Percentiles rank a stretch among this genome's conserved stretches.
Evolutionary conservation across 2,888 invertebrate genomes (phyloP).

Genomic region (Drosophila fungiperda): DNA sequence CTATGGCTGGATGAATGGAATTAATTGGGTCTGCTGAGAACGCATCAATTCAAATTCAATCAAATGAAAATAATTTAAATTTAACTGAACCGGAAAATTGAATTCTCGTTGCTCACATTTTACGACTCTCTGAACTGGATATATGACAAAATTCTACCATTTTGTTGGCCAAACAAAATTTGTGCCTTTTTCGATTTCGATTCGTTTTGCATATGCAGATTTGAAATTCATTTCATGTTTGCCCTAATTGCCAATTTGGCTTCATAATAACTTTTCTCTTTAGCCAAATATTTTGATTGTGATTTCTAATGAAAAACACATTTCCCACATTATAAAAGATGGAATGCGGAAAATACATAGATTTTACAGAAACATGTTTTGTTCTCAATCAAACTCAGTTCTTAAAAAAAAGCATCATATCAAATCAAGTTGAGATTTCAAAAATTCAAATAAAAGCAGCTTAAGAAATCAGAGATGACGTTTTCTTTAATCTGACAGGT

Average conservation of each 20-base stretch:
- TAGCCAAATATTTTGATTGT: background rate
- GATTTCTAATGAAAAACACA: too few relatives aligned
- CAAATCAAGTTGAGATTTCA: background rate
- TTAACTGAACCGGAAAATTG: constrained; percentile 54
- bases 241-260: background rate
- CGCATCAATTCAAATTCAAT: constrained; percentile 62
- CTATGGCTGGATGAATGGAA: constrained; percentile 18
- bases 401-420: background rate
- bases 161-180: constrained; percentile 9
- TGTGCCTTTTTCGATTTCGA: constrained; percentile 20
- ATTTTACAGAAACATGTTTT: too few relatives aligned
- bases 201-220: constrained; percentile 32
- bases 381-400: too few relatives aligned
- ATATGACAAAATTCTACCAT: constrained; percentile 16
- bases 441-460: background rate
- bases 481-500: background rate
- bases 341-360: too few relatives aligned
- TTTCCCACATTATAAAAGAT: too few relatives aligned
- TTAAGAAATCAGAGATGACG: background rate
- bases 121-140: constrained; percentile 3
- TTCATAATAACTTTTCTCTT: background rate
- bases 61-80: constrained; percentile 55
- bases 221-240: background rate
- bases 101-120: constrained; percentile 43
- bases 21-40: constrained; percentile 47